Conservation (phyloP, 2,797 vertebrate genomes). For the Botia almorhae region DNA sequence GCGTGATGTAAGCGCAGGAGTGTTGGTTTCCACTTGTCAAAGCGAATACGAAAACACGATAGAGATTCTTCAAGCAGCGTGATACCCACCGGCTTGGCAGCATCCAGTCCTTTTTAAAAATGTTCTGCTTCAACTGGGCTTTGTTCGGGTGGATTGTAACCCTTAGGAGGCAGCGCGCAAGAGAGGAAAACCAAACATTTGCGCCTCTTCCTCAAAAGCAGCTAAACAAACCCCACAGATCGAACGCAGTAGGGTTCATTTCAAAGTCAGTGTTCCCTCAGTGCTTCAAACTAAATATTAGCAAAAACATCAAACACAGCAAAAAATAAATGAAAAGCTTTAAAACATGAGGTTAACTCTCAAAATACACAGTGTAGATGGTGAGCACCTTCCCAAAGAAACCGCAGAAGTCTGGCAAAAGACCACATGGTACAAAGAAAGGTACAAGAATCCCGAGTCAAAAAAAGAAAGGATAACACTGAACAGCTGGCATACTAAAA, state of each 20-base stretch:
- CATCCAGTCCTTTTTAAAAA: conserved; percentile 28
- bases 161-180: not conserved
- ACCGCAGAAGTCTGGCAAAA: conserved; percentile 44
- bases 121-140: conserved; percentile 14
- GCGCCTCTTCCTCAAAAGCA: conserved; percentile 45
- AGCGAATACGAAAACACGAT: conserved; percentile 34
- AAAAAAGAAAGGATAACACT: conserved; percentile 24
- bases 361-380: conserved; percentile 41
- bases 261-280: conserved; percentile 26
- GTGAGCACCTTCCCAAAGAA: conserved; percentile 25
- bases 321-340: conserved; percentile 27
- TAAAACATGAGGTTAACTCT: conserved; percentile 36
- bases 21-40: conserved; percentile 48
- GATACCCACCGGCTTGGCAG: conserved; percentile 29
- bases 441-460: conserved; percentile 7
- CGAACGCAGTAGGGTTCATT: conserved; percentile 36
- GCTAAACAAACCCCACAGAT: conserved; percentile 38
- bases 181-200: conserved; percentile 38
- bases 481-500: conserved; percentile 46
- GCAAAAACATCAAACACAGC: conserved; percentile 33
- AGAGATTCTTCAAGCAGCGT: conserved; percentile 38
- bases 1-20: conserved; percentile 34
- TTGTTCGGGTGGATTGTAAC: conserved; percentile 9
- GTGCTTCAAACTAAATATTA: conserved; percentile 45
- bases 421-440: conserved; percentile 15